A percentile compares a stretch with the other conserved stretches of the same genome.
phyloP scores from a whole-genome alignment of 2,113 vertebrate genomes.

The Cisticola juncidis region DNA sequence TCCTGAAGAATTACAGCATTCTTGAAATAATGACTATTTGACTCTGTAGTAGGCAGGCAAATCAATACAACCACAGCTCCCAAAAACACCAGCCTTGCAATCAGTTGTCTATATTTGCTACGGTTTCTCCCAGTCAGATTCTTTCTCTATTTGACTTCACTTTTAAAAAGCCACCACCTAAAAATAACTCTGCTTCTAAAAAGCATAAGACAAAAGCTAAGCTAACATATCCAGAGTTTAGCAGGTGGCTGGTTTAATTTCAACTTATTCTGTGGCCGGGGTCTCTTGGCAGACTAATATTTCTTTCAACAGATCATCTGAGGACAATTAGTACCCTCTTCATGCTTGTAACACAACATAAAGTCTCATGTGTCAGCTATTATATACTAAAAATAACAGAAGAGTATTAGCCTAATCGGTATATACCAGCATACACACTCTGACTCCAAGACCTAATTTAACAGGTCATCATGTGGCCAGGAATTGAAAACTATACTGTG shows the following conservation, averaged over 20 bases:
- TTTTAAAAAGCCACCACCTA: neutral
- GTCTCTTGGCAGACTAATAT: neutral
- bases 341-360: slow-evolving; percentile 6
- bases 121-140: neutral
- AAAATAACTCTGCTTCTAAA: neutral
- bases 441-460: neutral
- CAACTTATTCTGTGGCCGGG: neutral
- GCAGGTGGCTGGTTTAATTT: neutral
- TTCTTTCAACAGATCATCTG: neutral
- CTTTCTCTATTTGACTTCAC: neutral
- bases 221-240: neutral
- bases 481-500: neutral
- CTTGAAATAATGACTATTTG: neutral
- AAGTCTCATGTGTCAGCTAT: slow-evolving; percentile 17
- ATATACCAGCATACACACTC: neutral
- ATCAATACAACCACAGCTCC: neutral
- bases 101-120: neutral
- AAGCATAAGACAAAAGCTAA: neutral
- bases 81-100: neutral
- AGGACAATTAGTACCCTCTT: neutral
- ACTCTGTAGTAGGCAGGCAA: neutral
- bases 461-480: neutral
- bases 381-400: neutral
- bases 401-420: neutral
- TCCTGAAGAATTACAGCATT: neutral